Percentiles rank a stretch among this genome's conserved stretches.
Conservation (phyloP, 1,140 invertebrate species). For the Ips nitidus region DNA sequence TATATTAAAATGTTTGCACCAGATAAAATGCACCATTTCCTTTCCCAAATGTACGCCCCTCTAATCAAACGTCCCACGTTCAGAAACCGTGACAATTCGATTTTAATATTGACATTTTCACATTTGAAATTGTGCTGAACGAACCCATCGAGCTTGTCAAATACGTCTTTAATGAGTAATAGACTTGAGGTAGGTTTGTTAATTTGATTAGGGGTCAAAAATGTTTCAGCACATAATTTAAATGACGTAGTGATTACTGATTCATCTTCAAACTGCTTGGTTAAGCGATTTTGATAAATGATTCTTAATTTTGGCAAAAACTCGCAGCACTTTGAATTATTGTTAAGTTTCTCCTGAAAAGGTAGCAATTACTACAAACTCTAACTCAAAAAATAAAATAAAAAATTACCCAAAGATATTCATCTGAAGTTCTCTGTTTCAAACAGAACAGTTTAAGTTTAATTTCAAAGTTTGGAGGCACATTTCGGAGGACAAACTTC, state of each 20-base stretch:
- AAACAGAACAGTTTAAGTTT: constrained; percentile 30
- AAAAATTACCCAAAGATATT: constrained; percentile 26
- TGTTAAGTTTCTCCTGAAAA: constrained; percentile 12
- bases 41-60: constrained; percentile 23
- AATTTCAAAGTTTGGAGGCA: constrained; percentile 27
- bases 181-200: constrained; percentile 6
- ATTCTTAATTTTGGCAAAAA: constrained; percentile 26
- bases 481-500: constrained; percentile 9
- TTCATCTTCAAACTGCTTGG: constrained; percentile 19
- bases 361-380: background rate
- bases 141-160: constrained; percentile 9
- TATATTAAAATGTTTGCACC: constrained; percentile 21
- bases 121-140: constrained; percentile 16
- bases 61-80: constrained; percentile 18
- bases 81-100: constrained; percentile 25
- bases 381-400: background rate
- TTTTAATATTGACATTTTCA: constrained; percentile 7
- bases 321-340: background rate
- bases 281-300: constrained; percentile 30
- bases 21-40: constrained; percentile 30
- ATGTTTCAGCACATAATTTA: constrained; percentile 23
- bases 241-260: constrained; percentile 28
- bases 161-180: background rate
- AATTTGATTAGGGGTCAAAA: constrained; percentile 19
- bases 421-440: constrained; percentile 12